Evolutionary conservation across 2,113 vertebrate genomes (phyloP).

Genomic region (Shinisaurus crocodilurus): DNA sequence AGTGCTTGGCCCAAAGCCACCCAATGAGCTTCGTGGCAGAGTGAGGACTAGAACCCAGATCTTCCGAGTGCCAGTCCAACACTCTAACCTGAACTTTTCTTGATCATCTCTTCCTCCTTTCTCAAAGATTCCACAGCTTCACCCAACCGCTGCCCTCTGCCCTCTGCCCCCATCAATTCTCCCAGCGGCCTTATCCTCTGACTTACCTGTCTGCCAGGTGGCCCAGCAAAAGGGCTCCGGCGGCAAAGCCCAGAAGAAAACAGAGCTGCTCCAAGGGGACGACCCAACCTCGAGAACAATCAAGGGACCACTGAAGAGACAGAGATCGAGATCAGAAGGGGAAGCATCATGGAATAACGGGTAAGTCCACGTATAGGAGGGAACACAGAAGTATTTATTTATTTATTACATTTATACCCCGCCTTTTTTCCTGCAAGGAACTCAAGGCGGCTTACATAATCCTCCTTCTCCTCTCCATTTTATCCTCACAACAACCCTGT

Average conservation of each 20-base stretch:
- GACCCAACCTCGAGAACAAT: constrained; percentile 87
- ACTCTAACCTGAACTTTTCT: too few species aligned
- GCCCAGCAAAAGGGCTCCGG: constrained; percentile 84
- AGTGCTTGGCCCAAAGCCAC: too few species aligned
- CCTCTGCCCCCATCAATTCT: neutral
- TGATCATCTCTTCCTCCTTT: neutral
- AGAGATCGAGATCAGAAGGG: neutral
- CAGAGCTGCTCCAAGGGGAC: constrained; percentile 90
- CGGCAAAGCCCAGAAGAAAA: constrained; percentile 87
- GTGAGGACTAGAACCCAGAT: neutral
- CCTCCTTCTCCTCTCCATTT: too few species aligned
- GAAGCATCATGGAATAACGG: neutral
- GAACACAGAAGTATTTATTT: too few species aligned
- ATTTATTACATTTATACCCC: too few species aligned
- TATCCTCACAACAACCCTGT: too few species aligned
- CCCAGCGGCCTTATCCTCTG: neutral
- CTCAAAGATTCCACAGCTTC: neutral
- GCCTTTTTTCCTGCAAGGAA: too few species aligned
- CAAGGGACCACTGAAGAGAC: constrained; percentile 86
- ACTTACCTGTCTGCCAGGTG: constrained; percentile 86
- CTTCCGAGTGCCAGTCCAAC: too few species aligned
- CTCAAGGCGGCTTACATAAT: too few species aligned
- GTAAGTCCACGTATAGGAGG: neutral
- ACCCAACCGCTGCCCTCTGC: neutral
- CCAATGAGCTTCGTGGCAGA: neutral